A percentile compares a stretch with the other conserved stretches of the same genome.
phyloP scores from a whole-genome alignment of 2,888 invertebrate genomes.

The Troides helena region DNA sequence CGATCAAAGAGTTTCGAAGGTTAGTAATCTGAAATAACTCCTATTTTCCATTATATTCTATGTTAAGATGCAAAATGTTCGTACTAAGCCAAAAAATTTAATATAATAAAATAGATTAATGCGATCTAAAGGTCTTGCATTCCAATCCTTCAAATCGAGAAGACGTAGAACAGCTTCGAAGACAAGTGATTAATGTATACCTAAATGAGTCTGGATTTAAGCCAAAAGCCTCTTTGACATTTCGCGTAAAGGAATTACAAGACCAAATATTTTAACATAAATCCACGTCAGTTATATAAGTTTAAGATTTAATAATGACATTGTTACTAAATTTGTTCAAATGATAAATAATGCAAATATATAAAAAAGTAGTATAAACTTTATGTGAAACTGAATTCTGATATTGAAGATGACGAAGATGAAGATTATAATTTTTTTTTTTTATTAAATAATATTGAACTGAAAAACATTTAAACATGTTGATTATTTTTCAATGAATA shows the following conservation, averaged over 20 bases:
- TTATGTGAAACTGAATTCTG: too few species aligned
- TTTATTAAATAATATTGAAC: too few species aligned
- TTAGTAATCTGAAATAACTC: not conserved
- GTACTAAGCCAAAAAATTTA: not conserved
- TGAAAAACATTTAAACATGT: too few species aligned
- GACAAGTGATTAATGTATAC: constrained; percentile 21
- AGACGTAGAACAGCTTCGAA: not conserved
- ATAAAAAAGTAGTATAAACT: too few species aligned
- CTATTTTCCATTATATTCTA: not conserved
- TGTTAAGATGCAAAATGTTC: not conserved
- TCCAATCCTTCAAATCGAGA: constrained; percentile 1
- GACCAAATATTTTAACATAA: constrained; percentile 10
- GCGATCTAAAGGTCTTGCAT: not conserved
- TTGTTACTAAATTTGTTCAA: too few species aligned
- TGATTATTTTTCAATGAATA: too few species aligned
- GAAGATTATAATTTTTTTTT: too few species aligned
- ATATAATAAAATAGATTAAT: not conserved
- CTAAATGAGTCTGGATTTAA: constrained; percentile 11
- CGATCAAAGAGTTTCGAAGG: not conserved
- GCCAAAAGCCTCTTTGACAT: constrained; percentile 21
- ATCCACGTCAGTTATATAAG: not conserved
- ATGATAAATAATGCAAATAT: too few species aligned
- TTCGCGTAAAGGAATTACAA: constrained; percentile 7
- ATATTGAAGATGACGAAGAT: too few species aligned
- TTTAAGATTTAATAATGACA: too few species aligned